phyloP scores from a whole-genome alignment of 2,113 vertebrate genomes.

The Trinectes maculatus region DNA sequence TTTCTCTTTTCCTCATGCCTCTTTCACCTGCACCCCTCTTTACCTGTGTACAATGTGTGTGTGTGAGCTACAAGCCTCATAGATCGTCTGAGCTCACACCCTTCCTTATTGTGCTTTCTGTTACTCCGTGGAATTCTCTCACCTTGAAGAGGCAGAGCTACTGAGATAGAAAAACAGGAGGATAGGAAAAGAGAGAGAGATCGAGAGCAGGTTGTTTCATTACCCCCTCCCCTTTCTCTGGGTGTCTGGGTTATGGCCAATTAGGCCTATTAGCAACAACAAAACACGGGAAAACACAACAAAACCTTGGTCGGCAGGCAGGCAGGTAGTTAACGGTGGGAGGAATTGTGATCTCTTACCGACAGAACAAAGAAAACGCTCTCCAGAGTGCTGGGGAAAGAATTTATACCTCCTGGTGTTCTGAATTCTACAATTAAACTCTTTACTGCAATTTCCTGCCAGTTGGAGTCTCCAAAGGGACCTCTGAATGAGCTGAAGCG shows the following conservation, averaged over 20 bases:
- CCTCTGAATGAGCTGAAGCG: slow-evolving; percentile 39
- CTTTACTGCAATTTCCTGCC: slow-evolving; percentile 73
- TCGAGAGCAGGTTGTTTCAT: slow-evolving; percentile 48
- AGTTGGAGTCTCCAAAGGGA: slow-evolving; percentile 63
- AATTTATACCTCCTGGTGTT: slow-evolving; percentile 75
- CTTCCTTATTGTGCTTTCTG: slow-evolving; percentile 51
- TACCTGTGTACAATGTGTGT: not conserved
- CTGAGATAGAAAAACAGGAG: slow-evolving; percentile 31
- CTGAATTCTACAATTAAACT: slow-evolving; percentile 75
- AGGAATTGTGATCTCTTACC: slow-evolving; percentile 81
- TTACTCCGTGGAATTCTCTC: slow-evolving; percentile 68
- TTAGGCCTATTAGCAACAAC: slow-evolving; percentile 84
- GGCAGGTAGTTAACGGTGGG: slow-evolving; percentile 80
- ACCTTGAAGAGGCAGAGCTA: slow-evolving; percentile 57
- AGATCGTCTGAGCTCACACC: slow-evolving; percentile 23
- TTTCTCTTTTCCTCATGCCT: slow-evolving; percentile 1
- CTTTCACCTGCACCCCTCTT: not conserved
- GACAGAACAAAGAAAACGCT: slow-evolving; percentile 73
- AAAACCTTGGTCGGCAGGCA: slow-evolving; percentile 64
- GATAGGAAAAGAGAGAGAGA: slow-evolving; percentile 47
- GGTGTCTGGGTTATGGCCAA: slow-evolving; percentile 76
- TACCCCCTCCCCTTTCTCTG: slow-evolving; percentile 24
- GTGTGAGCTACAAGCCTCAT: slow-evolving; percentile 11
- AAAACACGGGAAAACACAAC: slow-evolving; percentile 81
- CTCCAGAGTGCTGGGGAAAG: slow-evolving; percentile 71